Percentiles rank a stretch among this genome's conserved stretches.
Conservation (phyloP, 2,888 invertebrate species). For the Acrocyrtus sp. region DNA sequence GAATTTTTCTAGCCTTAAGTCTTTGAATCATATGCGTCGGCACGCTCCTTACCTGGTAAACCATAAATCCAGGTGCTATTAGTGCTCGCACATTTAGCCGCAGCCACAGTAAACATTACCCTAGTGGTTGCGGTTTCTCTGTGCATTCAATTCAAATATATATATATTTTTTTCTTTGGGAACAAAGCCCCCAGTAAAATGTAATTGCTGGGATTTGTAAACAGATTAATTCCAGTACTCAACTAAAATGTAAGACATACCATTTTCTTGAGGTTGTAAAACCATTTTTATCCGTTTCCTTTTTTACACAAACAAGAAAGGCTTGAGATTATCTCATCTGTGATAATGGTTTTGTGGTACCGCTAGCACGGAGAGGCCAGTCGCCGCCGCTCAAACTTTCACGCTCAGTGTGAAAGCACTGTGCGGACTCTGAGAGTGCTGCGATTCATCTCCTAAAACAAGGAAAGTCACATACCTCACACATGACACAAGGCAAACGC, state of each 20-base stretch:
- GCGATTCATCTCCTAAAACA: no score
- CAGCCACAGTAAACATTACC: not conserved
- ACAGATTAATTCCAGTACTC: not conserved
- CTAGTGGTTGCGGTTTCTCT: not conserved
- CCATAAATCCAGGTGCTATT: slow-evolving; percentile 59
- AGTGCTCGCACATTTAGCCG: not conserved
- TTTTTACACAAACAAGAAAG: slow-evolving; percentile 23
- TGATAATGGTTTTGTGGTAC: not conserved
- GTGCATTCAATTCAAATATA: no score
- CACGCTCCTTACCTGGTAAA: slow-evolving; percentile 57
- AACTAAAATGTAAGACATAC: no score
- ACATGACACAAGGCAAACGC: no score
- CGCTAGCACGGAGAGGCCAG: slow-evolving; percentile 5
- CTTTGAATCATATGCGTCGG: slow-evolving; percentile 52
- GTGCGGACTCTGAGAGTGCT: no score
- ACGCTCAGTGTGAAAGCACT: not conserved
- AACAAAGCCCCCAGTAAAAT: not conserved
- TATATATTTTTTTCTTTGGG: no score
- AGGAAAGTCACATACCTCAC: no score
- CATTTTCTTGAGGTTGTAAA: not conserved
- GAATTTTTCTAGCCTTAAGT: slow-evolving; percentile 44
- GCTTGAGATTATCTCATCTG: slow-evolving; percentile 13
- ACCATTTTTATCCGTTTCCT: not conserved
- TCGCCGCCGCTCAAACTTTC: slow-evolving; percentile 1
- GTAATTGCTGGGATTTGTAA: not conserved